phyloP scores from a whole-genome alignment of 2,113 vertebrate genomes.

The Megalops atlanticus region DNA sequence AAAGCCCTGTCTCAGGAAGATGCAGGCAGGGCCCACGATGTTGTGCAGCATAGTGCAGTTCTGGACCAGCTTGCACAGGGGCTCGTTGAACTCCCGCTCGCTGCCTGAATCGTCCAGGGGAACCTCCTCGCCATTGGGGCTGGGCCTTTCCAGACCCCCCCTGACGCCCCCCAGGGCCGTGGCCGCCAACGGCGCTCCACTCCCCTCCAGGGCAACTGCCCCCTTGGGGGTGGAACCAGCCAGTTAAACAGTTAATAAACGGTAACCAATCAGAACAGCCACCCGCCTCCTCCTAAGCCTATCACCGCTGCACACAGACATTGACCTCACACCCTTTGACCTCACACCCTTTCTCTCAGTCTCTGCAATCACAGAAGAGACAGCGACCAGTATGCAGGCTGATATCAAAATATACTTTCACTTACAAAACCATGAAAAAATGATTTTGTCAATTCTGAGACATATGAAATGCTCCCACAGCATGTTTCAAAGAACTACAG shows the following conservation, averaged over 20 bases:
- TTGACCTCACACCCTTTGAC: too few relatives aligned
- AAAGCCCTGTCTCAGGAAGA: conserved; percentile 81
- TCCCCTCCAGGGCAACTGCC: conserved; percentile 24
- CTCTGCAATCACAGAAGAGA: too few relatives aligned
- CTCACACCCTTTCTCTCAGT: too few relatives aligned
- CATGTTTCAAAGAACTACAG: too few relatives aligned
- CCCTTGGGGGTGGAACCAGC: conserved; percentile 52
- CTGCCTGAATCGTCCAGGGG: conserved; percentile 34
- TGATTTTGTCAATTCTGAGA: too few relatives aligned
- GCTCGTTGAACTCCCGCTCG: conserved; percentile 43
- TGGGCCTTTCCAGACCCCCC: conserved; percentile 29
- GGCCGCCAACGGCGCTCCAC: background rate
- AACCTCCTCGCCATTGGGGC: conserved; percentile 42
- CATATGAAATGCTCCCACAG: too few relatives aligned
- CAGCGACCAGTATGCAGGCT: background rate
- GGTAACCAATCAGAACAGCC: background rate
- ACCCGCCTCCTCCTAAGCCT: conserved; percentile 15
- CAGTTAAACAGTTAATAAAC: conserved; percentile 39
- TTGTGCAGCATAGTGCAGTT: conserved; percentile 74
- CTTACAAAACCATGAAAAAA: too few relatives aligned
- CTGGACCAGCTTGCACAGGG: conserved; percentile 59
- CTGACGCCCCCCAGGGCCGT: conserved; percentile 36
- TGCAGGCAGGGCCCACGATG: conserved; percentile 76
- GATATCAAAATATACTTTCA: too few relatives aligned
- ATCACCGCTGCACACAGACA: conserved; percentile 10